These are phyloP conservation scores for Semicossyphus pulcher DNA, from an alignment of 2,113 vertebrate species.

Conservation along the genomic window DNA sequence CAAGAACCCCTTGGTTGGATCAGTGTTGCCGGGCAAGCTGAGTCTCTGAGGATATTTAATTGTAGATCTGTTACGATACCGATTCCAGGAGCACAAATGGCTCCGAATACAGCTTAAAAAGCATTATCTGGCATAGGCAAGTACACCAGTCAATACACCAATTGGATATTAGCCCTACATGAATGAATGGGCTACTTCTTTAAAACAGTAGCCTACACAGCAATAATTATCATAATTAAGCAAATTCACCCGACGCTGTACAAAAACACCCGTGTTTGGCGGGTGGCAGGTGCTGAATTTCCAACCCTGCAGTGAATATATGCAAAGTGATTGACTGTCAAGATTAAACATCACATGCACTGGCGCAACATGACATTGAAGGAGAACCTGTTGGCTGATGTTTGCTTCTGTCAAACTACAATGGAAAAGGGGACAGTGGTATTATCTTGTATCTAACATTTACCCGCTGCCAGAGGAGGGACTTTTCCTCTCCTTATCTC, in stretches of 20 bases:
- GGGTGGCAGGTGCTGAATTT: too few relatives aligned
- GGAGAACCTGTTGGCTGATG: constrained; percentile 36
- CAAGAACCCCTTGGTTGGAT: constrained; percentile 6
- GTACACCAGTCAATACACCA: too few relatives aligned
- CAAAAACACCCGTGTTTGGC: too few relatives aligned
- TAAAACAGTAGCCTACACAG: not conserved
- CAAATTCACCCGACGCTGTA: too few relatives aligned
- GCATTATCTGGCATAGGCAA: too few relatives aligned
- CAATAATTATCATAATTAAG: too few relatives aligned
- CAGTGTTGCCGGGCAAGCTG: constrained; percentile 1
- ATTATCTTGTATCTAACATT: constrained; percentile 46
- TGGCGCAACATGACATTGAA: not conserved
- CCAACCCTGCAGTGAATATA: not conserved
- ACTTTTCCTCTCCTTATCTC: constrained; percentile 59
- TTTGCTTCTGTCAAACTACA: constrained; percentile 14
- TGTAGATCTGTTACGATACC: not conserved
- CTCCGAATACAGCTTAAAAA: too few relatives aligned
- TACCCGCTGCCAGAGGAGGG: constrained; percentile 23
- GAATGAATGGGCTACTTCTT: not conserved
- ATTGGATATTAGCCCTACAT: too few relatives aligned
- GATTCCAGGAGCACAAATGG: too few relatives aligned
- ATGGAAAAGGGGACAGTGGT: constrained; percentile 27
- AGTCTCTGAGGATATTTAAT: constrained; percentile 9
- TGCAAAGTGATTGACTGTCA: not conserved
- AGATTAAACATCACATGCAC: not conserved